Evolutionary conservation across 1,140 invertebrate genomes (phyloP).

Genomic region (Heliconius himera): DNA sequence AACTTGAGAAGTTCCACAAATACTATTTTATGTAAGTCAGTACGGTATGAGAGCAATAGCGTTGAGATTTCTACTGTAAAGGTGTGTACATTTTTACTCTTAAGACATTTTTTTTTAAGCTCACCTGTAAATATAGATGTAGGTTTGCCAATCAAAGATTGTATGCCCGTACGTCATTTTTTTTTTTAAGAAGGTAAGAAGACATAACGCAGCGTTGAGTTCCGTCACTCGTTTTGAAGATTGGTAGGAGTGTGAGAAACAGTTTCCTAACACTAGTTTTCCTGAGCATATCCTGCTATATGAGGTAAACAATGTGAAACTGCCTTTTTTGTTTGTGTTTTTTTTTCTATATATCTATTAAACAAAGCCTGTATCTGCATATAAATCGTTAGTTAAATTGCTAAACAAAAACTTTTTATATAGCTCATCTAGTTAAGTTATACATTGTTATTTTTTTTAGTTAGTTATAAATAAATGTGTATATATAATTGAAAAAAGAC

Average conservation of each 20-base stretch:
- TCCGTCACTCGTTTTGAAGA: no score
- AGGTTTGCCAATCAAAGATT: conserved; percentile 69
- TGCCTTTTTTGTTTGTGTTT: no score
- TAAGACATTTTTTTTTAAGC: conserved; percentile 55
- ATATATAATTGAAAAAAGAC: background rate
- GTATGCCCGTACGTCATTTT: conserved; percentile 36
- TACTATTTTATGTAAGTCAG: background rate
- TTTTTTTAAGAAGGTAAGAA: background rate
- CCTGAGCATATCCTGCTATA: no score
- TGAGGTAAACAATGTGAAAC: no score
- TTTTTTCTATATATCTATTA: no score
- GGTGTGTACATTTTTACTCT: conserved; percentile 62
- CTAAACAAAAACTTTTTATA: no score
- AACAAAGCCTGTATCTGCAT: no score
- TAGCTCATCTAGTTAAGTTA: background rate
- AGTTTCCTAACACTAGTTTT: no score
- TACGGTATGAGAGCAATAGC: conserved; percentile 50
- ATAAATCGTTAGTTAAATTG: no score
- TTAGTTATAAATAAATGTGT: background rate
- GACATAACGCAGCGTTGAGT: no score
- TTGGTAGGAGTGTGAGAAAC: no score
- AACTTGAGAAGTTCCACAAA: background rate
- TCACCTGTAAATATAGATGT: conserved; percentile 74
- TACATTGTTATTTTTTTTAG: background rate
- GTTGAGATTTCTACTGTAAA: conserved; percentile 66